Evolutionary conservation across 2,113 vertebrate genomes (phyloP).

Genomic region (Dissostichus mawsoni): DNA sequence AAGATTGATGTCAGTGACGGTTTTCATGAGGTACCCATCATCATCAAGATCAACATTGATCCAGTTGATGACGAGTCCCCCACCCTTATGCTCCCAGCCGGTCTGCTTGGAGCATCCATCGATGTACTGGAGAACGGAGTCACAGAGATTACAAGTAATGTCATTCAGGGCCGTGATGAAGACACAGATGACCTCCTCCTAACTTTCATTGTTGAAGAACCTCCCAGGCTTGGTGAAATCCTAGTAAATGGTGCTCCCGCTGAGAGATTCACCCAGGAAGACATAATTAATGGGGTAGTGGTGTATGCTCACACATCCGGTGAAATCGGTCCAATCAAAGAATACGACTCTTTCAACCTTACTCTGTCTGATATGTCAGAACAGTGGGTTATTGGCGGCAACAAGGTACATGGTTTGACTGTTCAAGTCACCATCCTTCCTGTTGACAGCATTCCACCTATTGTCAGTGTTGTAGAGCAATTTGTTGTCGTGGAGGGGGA

Average conservation of each 20-base stretch:
- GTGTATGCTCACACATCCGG: slow-evolving; percentile 92
- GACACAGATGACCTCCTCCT: slow-evolving; percentile 92
- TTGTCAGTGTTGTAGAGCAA: slow-evolving; percentile 78
- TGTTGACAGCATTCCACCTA: slow-evolving; percentile 88
- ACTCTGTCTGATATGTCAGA: slow-evolving; percentile 92
- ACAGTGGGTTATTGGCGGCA: slow-evolving; percentile 92
- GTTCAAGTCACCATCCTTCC: slow-evolving; percentile 94
- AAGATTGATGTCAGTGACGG: slow-evolving; percentile 92
- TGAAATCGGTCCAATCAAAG: slow-evolving; percentile 90
- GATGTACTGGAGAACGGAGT: slow-evolving; percentile 93
- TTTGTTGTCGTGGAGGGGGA: slow-evolving; percentile 86
- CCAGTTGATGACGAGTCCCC: slow-evolving; percentile 88
- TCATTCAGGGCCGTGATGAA: slow-evolving; percentile 90
- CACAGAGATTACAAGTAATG: slow-evolving; percentile 89
- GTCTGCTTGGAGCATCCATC: slow-evolving; percentile 90
- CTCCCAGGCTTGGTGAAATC: slow-evolving; percentile 89
- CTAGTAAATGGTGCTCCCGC: slow-evolving; percentile 88
- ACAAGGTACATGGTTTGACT: slow-evolving; percentile 87
- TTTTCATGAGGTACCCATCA: slow-evolving; percentile 92
- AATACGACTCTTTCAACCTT: slow-evolving; percentile 91
- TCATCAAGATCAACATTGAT: slow-evolving; percentile 86
- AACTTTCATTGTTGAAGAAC: slow-evolving; percentile 91
- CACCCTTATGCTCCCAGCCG: slow-evolving; percentile 82
- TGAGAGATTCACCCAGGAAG: slow-evolving; percentile 91
- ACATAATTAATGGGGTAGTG: slow-evolving; percentile 91